Evolutionary conservation across 2,113 vertebrate genomes (phyloP).

Genomic region (Deroptyus accipitrinus): DNA sequence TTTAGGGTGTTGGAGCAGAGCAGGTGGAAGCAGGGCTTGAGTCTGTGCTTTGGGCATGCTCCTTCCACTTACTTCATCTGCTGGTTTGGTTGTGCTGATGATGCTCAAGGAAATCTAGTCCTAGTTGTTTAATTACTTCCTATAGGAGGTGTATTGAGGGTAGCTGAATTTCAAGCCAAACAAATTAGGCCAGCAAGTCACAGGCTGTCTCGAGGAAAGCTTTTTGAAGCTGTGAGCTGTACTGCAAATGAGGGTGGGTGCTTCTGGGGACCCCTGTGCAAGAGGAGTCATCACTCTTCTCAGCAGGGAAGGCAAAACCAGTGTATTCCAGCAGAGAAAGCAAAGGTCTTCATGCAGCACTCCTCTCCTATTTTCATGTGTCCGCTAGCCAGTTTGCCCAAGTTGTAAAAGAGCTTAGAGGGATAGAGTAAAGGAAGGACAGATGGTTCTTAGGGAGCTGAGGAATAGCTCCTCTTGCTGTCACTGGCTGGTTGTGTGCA

Average conservation of each 20-base stretch:
- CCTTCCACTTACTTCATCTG: background rate
- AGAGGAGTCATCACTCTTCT: background rate
- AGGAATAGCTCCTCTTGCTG: background rate
- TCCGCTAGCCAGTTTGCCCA: background rate
- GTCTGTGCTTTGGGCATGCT: background rate
- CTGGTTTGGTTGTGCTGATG: background rate
- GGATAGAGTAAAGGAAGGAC: background rate
- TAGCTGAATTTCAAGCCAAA: background rate
- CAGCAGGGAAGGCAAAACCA: background rate
- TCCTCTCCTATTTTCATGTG: background rate
- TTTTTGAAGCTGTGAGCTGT: background rate
- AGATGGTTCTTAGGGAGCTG: background rate
- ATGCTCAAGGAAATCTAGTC: background rate
- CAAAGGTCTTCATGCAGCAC: background rate
- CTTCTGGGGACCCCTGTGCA: background rate
- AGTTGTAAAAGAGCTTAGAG: background rate
- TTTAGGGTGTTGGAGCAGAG: background rate
- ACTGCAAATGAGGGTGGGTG: background rate
- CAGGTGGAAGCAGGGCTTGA: background rate
- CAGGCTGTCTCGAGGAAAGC: background rate
- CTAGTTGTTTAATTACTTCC: background rate
- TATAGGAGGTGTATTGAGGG: background rate
- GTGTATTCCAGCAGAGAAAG: background rate
- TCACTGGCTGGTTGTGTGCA: background rate
- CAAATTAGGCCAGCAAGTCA: background rate